Base-by-base conservation (phyloP, 2,888 invertebrate species). In the Spisula subtruncata region DNA sequence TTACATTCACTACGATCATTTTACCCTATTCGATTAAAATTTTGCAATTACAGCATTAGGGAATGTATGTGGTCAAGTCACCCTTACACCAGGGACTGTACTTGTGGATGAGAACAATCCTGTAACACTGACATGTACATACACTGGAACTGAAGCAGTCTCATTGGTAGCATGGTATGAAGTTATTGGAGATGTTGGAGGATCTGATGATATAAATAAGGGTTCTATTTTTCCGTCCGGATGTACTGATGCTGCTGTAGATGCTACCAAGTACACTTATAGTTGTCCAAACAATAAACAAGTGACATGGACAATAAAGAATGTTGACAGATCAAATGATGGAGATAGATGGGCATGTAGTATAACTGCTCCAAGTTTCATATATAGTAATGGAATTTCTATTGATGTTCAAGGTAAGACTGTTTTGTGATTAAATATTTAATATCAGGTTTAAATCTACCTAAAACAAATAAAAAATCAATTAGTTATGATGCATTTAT, bases 301-400 rank as follows among this genome's bases (percentile, higher is more conserved):
- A 16, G 12, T 29, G 10, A 32, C 56, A 0, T 82, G 82, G 82
- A 82, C 82, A 54, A 82, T 82, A 25, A 82, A 82, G 35, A 82
- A 56, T 32, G 35, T 82, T 4, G 54, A 48, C 25, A 82, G 82
- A 56, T 18, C 32, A 25, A 56, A 82, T 32, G 12, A 56, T 32
- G 82, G 82, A 18, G 82, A 82, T 29, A 82, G 29, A 32, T 82
- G 56, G 54, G 14, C 29, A 32, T 82, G 82, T 82, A 32, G 29
- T 18, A 25, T 29, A 18, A 18, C 29, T 20, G 14, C 12, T 14
- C 4, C n/a, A 0, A 35, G 20, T 56, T 10, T 12, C 56, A 29
- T 32, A 18, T 32, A 5, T 29, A 32, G 82, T 20, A 51, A 82
- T 32, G n/a, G 18, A 20, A 18, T 80, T 41, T 46, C 46, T 41